These are phyloP conservation scores for Campoplex nolae DNA, from an alignment of 2,888 invertebrate genomes.

Conservation along the genomic window DNA sequence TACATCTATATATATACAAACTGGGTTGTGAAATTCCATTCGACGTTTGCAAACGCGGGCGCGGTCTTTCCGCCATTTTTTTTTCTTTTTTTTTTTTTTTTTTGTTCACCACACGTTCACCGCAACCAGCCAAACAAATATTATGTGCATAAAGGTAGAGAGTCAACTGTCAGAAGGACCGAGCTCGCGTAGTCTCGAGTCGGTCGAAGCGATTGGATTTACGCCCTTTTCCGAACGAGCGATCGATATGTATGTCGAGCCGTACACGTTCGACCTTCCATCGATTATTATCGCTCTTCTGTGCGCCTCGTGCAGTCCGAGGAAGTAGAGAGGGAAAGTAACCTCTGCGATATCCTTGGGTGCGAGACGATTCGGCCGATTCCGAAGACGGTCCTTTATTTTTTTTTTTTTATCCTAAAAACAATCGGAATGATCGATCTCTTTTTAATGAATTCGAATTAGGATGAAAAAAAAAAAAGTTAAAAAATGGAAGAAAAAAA, in stretches of 20 bases:
- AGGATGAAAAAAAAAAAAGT: too few species aligned
- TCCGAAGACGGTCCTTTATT: too few species aligned
- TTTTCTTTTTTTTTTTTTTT: conserved; percentile 60
- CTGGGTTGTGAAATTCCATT: conserved; percentile 55
- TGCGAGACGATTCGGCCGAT: conserved; percentile 48
- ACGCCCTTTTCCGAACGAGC: conserved; percentile 11
- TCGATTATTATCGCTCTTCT: conserved; percentile 59
- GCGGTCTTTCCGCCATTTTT: conserved; percentile 66
- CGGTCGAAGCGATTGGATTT: neutral
- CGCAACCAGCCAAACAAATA: conserved; percentile 5
- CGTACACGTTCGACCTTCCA: conserved; percentile 62
- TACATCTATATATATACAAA: neutral
- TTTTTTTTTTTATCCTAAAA: too few species aligned
- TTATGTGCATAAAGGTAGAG: neutral
- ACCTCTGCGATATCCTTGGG: conserved; percentile 16
- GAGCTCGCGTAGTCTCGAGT: neutral
- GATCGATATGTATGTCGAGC: conserved; percentile 9
- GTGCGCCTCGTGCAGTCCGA: conserved; percentile 13
- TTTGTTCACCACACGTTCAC: conserved; percentile 40
- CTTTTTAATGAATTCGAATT: neutral
- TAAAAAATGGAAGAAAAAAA: neutral
- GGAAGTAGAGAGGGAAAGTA: conserved; percentile 38
- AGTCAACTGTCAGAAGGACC: neutral
- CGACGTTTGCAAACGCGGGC: conserved; percentile 60
- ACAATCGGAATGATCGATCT: too few species aligned